Evolutionary conservation across 2,797 vertebrate genomes (phyloP).

Genomic region (Lindbergichthys nudifrons): DNA sequence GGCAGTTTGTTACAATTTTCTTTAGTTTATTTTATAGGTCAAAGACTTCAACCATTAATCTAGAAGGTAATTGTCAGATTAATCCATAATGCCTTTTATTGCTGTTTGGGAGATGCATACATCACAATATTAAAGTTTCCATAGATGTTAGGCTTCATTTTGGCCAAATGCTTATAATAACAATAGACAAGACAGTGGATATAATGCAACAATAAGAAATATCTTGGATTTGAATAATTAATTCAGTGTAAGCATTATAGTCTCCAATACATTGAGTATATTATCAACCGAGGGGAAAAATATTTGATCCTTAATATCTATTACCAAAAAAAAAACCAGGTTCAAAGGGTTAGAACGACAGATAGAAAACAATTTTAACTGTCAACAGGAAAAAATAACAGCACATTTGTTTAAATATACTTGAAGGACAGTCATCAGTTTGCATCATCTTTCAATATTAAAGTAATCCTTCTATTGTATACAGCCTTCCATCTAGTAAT

Average conservation of each 20-base stretch:
- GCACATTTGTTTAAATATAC: not conserved
- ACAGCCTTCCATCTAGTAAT: not conserved
- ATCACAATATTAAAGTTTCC: not conserved
- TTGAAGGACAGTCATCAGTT: constrained; percentile 7
- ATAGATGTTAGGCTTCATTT: not conserved
- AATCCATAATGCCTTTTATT: not conserved
- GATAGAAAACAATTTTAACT: not conserved
- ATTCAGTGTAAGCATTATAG: not conserved
- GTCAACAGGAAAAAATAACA: not conserved
- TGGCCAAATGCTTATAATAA: not conserved
- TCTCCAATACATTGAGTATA: not conserved
- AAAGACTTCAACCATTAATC: not conserved
- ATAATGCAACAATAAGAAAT: not conserved
- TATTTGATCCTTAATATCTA: not conserved
- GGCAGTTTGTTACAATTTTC: not conserved
- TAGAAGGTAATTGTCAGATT: not conserved
- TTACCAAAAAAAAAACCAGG: not conserved
- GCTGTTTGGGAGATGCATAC: not conserved
- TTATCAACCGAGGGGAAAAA: not conserved
- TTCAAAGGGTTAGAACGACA: not conserved
- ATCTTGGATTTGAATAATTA: not conserved
- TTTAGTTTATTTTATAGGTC: not conserved
- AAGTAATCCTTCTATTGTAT: not conserved
- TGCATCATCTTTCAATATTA: not conserved
- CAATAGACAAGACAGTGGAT: not conserved